Evolutionary conservation across 2,113 vertebrate species (phyloP), one percentile per base, ranked within the genome.

Genomic region (Vicugna pacos): DNA sequence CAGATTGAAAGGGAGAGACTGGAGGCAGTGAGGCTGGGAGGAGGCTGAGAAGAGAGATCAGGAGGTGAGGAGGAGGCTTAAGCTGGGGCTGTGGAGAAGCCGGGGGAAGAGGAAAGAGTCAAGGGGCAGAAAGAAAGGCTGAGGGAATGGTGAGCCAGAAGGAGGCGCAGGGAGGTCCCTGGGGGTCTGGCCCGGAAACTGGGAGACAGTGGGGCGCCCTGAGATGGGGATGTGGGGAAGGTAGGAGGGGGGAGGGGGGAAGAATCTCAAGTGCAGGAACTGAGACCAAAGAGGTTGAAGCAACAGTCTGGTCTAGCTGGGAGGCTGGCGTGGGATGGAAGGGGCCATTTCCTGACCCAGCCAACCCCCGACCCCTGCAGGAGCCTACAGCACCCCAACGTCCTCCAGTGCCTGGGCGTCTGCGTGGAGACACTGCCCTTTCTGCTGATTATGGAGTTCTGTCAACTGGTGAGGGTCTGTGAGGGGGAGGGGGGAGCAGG

Each of bases 361-460:
- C 46, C 46, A 24, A 0, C 52, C 11, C 26, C 24, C n/a, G 19
- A 3, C 26, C 38, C 60, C 50, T 13, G 6, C 95, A 99, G 99
- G 98, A 99, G 99, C 96, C 99, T 99, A 30, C 99, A 99, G 91
- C 99, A 99, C 97, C 99, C 99, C 73, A 99, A 99, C 56, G 99
- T 99, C 91, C 98, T 99, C 85, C 99, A 99, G 98, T 99, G 99
- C 98, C 98, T 99, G 95, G 99, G 99, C 12, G 98, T 99, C 93
- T 99, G 99, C 96, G 99, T 98, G 81, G 99, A 99, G 97, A 99
- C 96, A n/a, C 98, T 99, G 91, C 99, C 99, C 24, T 99, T 99
- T 96, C 98, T 99, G 72, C 98, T 99, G 85, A 99, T 99, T 50
- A 99, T 99, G 99, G 99, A 99, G 98, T 99, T 99, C 97, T 99